Base-by-base conservation (phyloP, 92 coral and sea anemone species). In the Heliopora coerulea region DNA sequence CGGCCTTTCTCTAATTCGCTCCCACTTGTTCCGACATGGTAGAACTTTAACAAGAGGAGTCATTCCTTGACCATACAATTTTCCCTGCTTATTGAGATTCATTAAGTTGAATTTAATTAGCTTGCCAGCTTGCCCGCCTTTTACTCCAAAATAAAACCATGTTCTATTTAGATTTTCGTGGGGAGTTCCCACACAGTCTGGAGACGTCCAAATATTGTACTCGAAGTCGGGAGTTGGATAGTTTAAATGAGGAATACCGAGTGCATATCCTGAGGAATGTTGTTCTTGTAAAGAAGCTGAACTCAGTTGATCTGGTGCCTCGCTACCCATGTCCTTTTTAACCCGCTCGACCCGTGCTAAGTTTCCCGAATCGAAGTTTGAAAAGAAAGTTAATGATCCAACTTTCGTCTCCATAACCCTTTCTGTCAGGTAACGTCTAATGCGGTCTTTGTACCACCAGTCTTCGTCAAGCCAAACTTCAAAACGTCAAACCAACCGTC, bases 361-460 rank as follows among this genome's bases (percentile, higher is more conserved):
- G 68, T 93, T 93, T 24, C 98, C 98, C 34, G 98, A 90, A 74
- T 93, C 98, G 65, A 93, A 93, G 80, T 93, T 93, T 3, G 98
- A 93, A 44, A 88, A 78, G 85, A 93, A 93, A n/a, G 91, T 90
- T 37, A 93, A 84, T 60, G 96, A 89, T 5, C 98, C 98, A 59
- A 85, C 64, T 68, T 87, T 87, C 66, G 86, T 89, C 81, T 93
- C 98, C 96, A 93, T 93, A 21, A 30, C 64, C 33, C 19, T 46
- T 26, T 2, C n/a, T 42, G 48, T 66, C 19, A 30, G 18, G 32
- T 39, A 23, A 39, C 31, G 18, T 20, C 8, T 18, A 27, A 4
- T 33, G 1, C 24, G 33, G 26, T 18, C 56, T 41, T 25, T 3
- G 24, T 66, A 8, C 20, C 1, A 20, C 56, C 21, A 6, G 0